These are phyloP conservation scores for Sebastes elongatus DNA, from an alignment of 2,797 vertebrate species.

Conservation along the genomic window DNA sequence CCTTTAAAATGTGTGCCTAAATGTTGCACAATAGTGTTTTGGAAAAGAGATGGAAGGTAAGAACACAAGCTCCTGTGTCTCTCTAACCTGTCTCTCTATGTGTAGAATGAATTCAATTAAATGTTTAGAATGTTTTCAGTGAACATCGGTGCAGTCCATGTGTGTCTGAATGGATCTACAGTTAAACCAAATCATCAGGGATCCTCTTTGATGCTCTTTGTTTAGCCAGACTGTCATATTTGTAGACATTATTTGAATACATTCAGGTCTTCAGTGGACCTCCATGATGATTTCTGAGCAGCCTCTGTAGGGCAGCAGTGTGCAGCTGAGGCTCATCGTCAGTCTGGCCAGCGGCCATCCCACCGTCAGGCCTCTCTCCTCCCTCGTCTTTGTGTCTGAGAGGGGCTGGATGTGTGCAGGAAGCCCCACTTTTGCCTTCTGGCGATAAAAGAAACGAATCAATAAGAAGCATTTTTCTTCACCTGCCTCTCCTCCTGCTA, in stretches of 20 bases:
- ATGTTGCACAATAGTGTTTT: neutral
- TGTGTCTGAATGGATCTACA: neutral
- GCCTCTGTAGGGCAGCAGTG: constrained; percentile 1
- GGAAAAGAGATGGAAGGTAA: neutral
- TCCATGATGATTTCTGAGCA: neutral
- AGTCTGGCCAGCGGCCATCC: constrained; percentile 49
- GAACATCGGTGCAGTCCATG: neutral
- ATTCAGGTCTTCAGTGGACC: neutral
- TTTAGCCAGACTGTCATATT: neutral
- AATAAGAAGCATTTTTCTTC: constrained; percentile 55
- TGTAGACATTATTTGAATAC: neutral
- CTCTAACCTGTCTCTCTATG: neutral
- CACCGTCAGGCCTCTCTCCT: constrained; percentile 15
- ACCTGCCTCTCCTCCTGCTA: constrained; percentile 21
- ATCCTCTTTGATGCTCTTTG: neutral
- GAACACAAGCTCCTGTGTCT: neutral
- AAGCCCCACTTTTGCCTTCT: constrained; percentile 34
- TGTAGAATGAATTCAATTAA: neutral
- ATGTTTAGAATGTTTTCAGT: neutral
- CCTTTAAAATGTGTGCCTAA: neutral
- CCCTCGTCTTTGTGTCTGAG: constrained; percentile 49
- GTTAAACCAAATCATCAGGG: neutral
- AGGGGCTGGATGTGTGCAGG: constrained; percentile 20
- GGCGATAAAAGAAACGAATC: constrained; percentile 52
- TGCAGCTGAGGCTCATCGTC: constrained; percentile 48